A percentile compares a stretch with the other conserved stretches of the same genome.
These are phyloP conservation scores for Palythoa caribaeorum DNA, from an alignment of 92 coral and sea anemone species.

Conservation along the genomic window DNA sequence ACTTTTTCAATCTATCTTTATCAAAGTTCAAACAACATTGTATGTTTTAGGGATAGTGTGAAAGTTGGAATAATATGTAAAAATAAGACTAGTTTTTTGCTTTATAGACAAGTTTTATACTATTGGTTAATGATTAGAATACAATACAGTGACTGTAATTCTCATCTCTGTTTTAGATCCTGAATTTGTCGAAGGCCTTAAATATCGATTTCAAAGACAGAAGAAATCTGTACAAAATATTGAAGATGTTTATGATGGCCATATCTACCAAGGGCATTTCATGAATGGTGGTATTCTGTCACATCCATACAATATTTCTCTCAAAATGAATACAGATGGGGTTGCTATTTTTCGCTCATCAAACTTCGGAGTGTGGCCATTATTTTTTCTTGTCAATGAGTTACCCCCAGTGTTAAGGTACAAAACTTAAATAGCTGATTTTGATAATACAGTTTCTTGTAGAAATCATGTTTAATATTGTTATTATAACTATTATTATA, in stretches of 20 bases:
- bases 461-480: no score
- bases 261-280: constrained; percentile 22
- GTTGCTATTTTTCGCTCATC: constrained; percentile 21
- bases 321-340: constrained; percentile 34
- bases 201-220: constrained; percentile 12
- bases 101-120: background rate
- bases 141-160: background rate
- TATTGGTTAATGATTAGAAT: background rate
- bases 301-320: constrained; percentile 14
- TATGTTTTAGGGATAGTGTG: no score
- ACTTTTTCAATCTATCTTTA: no score
- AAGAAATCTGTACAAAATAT: background rate
- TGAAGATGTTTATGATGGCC: constrained; percentile 37
- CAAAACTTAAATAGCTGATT: background rate
- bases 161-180: constrained; percentile 1
- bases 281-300: constrained; percentile 16
- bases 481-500: no score
- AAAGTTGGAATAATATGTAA: no score
- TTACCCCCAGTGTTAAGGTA: constrained; percentile 1
- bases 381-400: constrained; percentile 32
- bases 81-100: background rate
- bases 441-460: background rate
- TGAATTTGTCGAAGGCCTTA: constrained; percentile 25
- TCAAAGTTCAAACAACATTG: no score
- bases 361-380: constrained; percentile 28